Percentiles rank a stretch among this genome's conserved stretches.
phyloP scores from a whole-genome alignment of 2,113 vertebrate species.

The Hylia prasina region DNA sequence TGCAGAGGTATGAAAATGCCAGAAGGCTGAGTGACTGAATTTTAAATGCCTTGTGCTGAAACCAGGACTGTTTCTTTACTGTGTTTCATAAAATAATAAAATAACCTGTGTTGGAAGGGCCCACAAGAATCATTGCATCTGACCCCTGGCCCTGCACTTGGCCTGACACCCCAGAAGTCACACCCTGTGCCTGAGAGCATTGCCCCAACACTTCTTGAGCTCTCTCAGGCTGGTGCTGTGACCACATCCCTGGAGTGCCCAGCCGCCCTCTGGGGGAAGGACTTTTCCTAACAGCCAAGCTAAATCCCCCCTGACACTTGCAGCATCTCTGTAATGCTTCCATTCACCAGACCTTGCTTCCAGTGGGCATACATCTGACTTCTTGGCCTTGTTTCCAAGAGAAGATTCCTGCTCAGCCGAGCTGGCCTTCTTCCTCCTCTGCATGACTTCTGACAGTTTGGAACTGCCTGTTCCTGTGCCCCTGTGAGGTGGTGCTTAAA shows the following conservation, averaged over 20 bases:
- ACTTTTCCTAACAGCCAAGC: neutral
- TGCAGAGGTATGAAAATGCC: neutral
- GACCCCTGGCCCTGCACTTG: fast-evolving
- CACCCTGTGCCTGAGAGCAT: neutral
- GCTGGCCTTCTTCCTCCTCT: neutral
- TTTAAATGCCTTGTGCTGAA: neutral
- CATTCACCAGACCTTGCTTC: neutral
- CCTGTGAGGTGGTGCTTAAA: neutral
- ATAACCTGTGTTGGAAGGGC: neutral
- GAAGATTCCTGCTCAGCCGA: neutral
- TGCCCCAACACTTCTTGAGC: neutral
- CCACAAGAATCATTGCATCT: neutral
- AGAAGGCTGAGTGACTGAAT: neutral
- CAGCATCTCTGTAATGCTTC: neutral
- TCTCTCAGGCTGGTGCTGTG: neutral
- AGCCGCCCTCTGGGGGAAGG: fast-evolving
- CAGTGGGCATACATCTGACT: neutral
- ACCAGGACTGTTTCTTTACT: neutral
- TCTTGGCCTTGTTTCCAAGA: neutral
- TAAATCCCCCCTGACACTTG: neutral
- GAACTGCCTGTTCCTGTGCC: neutral
- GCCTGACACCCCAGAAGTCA: neutral
- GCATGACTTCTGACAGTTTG: neutral
- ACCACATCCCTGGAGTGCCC: neutral
- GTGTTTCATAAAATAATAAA: neutral